Conservation (phyloP, 2,797 vertebrate species). For the Molossus molossus region DNA sequence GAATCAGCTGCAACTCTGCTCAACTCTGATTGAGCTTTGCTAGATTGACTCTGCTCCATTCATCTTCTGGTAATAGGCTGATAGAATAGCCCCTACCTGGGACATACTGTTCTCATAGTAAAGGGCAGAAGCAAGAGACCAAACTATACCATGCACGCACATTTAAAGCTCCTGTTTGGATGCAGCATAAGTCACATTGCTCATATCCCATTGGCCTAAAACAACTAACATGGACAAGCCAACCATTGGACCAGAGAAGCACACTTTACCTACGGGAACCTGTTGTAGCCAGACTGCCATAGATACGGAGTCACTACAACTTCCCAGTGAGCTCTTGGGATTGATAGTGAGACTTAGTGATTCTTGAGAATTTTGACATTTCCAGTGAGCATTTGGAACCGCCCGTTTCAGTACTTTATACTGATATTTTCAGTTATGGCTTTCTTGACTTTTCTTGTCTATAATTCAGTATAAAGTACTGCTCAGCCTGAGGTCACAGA, state of each 20-base stretch:
- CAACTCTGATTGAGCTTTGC: background rate
- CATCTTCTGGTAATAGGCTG: background rate
- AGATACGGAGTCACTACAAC: background rate
- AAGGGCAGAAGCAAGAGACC: conserved; percentile 43
- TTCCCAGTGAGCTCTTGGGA: conserved; percentile 4
- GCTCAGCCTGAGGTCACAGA: background rate
- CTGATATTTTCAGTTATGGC: background rate
- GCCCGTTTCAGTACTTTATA: background rate
- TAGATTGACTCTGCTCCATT: background rate
- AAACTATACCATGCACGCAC: background rate
- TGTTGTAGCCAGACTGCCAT: background rate
- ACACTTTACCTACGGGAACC: background rate
- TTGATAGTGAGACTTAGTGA: background rate
- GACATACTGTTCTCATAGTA: background rate
- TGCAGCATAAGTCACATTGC: background rate
- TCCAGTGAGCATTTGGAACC: background rate
- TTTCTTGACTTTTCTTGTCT: background rate
- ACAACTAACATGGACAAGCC: background rate
- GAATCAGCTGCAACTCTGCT: background rate
- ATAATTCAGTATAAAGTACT: background rate
- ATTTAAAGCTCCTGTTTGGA: background rate
- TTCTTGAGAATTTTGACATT: background rate
- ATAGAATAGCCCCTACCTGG: background rate
- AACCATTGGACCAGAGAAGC: background rate
- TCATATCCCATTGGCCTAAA: conserved; percentile 1